Percentiles rank a stretch among this genome's conserved stretches.
These are phyloP conservation scores for Drosophila persimilis DNA, from an alignment of 1,140 invertebrate species.

Conservation along the genomic window DNA sequence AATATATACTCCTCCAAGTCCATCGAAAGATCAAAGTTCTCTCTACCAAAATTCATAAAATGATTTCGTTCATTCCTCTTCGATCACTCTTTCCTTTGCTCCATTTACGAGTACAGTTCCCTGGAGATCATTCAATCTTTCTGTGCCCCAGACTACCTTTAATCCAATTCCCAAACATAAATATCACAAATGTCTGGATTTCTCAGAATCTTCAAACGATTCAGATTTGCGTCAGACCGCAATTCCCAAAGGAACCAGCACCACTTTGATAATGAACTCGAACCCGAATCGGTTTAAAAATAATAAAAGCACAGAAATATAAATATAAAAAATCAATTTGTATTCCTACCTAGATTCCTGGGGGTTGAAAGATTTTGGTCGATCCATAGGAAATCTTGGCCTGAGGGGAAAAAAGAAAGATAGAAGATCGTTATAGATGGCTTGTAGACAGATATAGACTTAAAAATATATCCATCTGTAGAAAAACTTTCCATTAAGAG, in stretches of 20 bases:
- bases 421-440: too few species aligned
- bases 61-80: background rate
- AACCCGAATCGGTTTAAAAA: background rate
- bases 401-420: background rate
- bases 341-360: too few species aligned
- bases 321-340: background rate
- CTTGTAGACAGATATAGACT: too few species aligned
- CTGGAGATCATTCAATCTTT: background rate
- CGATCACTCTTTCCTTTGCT: too few species aligned
- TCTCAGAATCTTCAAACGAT: slow-evolving; percentile 4
- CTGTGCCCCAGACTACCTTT: slow-evolving; percentile 24
- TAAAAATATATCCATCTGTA: too few species aligned
- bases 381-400: background rate
- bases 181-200: background rate
- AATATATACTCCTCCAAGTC: too few species aligned
- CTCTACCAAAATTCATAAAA: too few species aligned
- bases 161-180: slow-evolving; percentile 9
- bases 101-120: too few species aligned
- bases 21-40: too few species aligned
- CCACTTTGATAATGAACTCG: slow-evolving; percentile 4
- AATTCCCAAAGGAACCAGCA: slow-evolving; percentile 8
- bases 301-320: background rate
- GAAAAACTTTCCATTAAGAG: too few species aligned
- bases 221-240: slow-evolving; percentile 29
- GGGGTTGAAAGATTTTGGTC: background rate